phyloP scores from a whole-genome alignment of 53 echinoderm and acorn worm genomes.

The Temnopleurus reevesii region DNA sequence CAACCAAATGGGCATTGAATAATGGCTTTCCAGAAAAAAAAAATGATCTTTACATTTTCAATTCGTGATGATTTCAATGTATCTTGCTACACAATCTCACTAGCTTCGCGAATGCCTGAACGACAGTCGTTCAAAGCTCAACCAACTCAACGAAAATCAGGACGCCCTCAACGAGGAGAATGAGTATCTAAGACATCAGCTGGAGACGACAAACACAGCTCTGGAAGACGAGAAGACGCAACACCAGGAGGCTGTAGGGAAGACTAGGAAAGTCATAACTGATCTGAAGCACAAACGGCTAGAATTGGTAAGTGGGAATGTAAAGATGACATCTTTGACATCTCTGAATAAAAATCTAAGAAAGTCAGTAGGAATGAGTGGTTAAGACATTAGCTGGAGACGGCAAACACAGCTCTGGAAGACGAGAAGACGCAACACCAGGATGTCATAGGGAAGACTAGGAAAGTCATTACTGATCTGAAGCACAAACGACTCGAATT shows the following conservation, averaged over 20 bases:
- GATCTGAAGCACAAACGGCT: constrained; percentile 29
- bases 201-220: not conserved
- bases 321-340: too few species aligned
- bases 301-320: not conserved
- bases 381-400: not conserved
- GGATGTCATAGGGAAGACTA: not conserved
- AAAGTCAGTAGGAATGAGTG: too few species aligned
- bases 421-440: not conserved
- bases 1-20: too few species aligned
- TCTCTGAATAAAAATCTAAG: too few species aligned
- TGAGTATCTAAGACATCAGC: not conserved
- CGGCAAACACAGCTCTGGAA: not conserved
- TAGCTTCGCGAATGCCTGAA: constrained; percentile 20
- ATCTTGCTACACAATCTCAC: too few species aligned
- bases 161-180: constrained; percentile 17
- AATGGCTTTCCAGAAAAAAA: too few species aligned
- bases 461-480: not conserved
- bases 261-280: not conserved
- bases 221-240: not conserved
- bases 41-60: too few species aligned
- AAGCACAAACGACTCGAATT: constrained; percentile 25
- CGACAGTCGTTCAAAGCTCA: not conserved
- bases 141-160: constrained; percentile 1
- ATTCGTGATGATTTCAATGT: too few species aligned
- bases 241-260: not conserved